Percentiles rank a stretch among this genome's conserved stretches.
Evolutionary conservation across 2,797 vertebrate genomes (phyloP).

Genomic region (Mormyrops boulengeri): DNA sequence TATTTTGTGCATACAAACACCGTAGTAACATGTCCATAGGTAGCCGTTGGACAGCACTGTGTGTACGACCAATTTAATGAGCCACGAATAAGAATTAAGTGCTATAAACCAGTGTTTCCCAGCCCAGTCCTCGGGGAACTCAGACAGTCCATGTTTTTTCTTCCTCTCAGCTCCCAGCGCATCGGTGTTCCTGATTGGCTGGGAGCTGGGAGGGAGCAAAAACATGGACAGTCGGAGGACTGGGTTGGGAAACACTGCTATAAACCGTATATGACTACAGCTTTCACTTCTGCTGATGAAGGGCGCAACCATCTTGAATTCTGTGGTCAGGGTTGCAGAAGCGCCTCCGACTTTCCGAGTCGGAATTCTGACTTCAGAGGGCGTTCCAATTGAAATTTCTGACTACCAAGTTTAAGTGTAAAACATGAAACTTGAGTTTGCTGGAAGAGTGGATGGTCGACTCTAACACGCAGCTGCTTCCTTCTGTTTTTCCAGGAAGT

Average conservation of each 20-base stretch:
- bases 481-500: slow-evolving; percentile 61
- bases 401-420: neutral
- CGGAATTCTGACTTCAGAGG: neutral
- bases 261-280: neutral
- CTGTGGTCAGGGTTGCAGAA: neutral
- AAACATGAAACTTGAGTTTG: neutral
- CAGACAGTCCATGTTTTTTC: too few species aligned
- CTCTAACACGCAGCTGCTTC: neutral
- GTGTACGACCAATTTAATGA: neutral
- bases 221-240: too few species aligned
- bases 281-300: neutral
- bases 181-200: too few species aligned
- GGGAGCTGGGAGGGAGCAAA: too few species aligned
- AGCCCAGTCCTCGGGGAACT: too few species aligned
- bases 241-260: too few species aligned
- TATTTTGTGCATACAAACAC: neutral
- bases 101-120: neutral
- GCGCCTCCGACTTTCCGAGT: neutral
- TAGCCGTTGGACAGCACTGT: neutral
- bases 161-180: too few species aligned
- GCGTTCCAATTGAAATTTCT: neutral
- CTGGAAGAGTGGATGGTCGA: neutral
- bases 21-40: neutral
- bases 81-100: neutral
- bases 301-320: neutral